Conservation (phyloP, 2,888 invertebrate species). For the Drosophila stalkeri region DNA sequence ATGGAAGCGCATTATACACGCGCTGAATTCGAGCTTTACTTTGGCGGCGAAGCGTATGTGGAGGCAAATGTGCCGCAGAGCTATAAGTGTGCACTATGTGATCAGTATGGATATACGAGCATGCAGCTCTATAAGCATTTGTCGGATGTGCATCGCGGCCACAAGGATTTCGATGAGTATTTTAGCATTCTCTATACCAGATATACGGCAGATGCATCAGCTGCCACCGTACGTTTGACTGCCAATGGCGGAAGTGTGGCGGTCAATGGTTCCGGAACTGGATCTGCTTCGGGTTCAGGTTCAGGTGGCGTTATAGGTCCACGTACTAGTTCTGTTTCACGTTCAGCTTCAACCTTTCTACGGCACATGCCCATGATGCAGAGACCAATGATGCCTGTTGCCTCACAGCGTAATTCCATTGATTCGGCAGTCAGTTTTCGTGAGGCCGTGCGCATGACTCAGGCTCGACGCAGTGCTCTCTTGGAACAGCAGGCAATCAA, state of each 20-base stretch:
- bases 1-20: slow-evolving; percentile 49
- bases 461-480: neutral
- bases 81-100: slow-evolving; percentile 58
- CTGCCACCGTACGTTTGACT: neutral
- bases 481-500: slow-evolving; percentile 15
- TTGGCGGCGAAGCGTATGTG: slow-evolving; percentile 42
- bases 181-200: slow-evolving; percentile 24
- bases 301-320: neutral
- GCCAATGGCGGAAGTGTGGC: neutral
- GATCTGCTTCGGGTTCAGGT: neutral
- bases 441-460: slow-evolving; percentile 1
- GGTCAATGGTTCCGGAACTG: neutral
- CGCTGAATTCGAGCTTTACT: slow-evolving; percentile 45
- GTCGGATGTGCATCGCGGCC: slow-evolving; percentile 13
- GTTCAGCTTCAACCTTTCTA: neutral
- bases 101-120: slow-evolving; percentile 19
- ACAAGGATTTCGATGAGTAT: slow-evolving; percentile 40
- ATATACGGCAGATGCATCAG: slow-evolving; percentile 4
- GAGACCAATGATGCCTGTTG: neutral
- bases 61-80: slow-evolving; percentile 45
- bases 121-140: slow-evolving; percentile 37
- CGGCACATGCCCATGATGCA: neutral
- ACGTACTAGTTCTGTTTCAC: neutral
- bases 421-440: neutral
- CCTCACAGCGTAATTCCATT: neutral